A percentile compares a stretch with the other conserved stretches of the same genome.
phyloP scores from a whole-genome alignment of 2,797 vertebrate species.

The Sebastes glaucus region DNA sequence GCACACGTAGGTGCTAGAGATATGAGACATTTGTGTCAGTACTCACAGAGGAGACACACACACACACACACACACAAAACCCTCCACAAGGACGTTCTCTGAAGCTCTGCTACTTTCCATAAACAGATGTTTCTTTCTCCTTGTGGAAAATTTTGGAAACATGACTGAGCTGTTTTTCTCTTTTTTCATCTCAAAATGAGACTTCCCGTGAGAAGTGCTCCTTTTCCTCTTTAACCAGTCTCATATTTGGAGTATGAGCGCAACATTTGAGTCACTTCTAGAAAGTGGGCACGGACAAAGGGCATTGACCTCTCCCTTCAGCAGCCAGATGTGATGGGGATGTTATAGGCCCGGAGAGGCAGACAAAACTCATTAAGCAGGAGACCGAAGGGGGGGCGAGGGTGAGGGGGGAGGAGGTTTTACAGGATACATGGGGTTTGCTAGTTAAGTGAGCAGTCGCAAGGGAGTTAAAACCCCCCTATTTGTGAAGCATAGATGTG shows the following conservation, averaged over 20 bases:
- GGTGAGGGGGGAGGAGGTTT: constrained; percentile 14
- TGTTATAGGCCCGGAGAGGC: constrained; percentile 58
- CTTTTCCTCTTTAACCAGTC: neutral
- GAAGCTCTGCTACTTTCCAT: constrained; percentile 33
- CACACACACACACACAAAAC: neutral
- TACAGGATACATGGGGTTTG: constrained; percentile 55
- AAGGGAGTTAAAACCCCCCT: constrained; percentile 21
- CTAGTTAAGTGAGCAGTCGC: constrained; percentile 27
- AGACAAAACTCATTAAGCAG: constrained; percentile 78
- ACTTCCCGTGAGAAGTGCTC: constrained; percentile 33
- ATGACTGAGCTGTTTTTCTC: constrained; percentile 34
- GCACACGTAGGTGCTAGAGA: constrained; percentile 54
- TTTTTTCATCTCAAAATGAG: constrained; percentile 22
- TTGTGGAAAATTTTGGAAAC: constrained; percentile 41
- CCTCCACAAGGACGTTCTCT: neutral
- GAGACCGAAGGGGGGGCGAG: constrained; percentile 3
- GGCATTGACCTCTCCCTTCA: constrained; percentile 63
- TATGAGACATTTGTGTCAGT: constrained; percentile 49
- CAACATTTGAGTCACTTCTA: constrained; percentile 61
- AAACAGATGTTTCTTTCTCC: constrained; percentile 62
- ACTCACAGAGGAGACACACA: neutral
- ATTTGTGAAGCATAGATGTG: constrained; percentile 9
- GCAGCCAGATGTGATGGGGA: constrained; percentile 71
- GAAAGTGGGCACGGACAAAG: constrained; percentile 53
- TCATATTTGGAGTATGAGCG: constrained; percentile 64